Percentiles rank a stretch among this genome's conserved stretches.
Conservation (phyloP, 2,888 invertebrate species). For the Eucriotettix oculatus region DNA sequence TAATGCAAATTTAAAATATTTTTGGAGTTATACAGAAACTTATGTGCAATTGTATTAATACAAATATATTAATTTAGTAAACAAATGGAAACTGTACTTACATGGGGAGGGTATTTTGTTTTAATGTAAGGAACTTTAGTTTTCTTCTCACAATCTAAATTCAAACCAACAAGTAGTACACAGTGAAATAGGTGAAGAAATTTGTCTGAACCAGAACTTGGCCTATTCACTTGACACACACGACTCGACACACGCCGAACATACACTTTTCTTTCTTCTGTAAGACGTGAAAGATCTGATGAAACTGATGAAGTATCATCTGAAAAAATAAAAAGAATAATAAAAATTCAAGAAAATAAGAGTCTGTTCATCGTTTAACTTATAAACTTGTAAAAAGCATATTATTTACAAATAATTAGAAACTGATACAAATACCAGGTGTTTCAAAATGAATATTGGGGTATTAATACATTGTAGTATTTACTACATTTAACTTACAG, state of each 20-base stretch:
- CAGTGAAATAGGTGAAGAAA: slow-evolving; percentile 40
- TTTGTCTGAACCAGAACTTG: slow-evolving; percentile 1
- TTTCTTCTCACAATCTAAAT: slow-evolving; percentile 32
- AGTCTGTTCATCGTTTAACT: no score
- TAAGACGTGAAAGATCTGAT: slow-evolving; percentile 22
- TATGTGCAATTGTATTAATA: no score
- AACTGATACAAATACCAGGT: no score
- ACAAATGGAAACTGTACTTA: slow-evolving; percentile 23
- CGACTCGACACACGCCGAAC: slow-evolving; percentile 38
- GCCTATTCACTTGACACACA: slow-evolving; percentile 6
- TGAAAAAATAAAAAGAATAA: not conserved
- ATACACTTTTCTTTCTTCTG: slow-evolving; percentile 48
- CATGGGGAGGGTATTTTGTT: slow-evolving; percentile 48
- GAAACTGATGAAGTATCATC: not conserved
- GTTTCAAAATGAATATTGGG: no score
- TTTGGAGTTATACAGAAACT: no score
- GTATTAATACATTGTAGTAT: no score
- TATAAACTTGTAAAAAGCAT: no score
- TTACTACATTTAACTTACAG: no score
- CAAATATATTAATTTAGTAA: not conserved
- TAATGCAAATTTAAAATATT: no score
- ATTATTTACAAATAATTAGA: no score
- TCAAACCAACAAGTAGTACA: slow-evolving; percentile 49
- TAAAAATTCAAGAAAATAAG: no score
- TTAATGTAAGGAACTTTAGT: slow-evolving; percentile 49